phyloP scores from a whole-genome alignment of 2,888 invertebrate species.

The Hirtodrosophila confusa region DNA sequence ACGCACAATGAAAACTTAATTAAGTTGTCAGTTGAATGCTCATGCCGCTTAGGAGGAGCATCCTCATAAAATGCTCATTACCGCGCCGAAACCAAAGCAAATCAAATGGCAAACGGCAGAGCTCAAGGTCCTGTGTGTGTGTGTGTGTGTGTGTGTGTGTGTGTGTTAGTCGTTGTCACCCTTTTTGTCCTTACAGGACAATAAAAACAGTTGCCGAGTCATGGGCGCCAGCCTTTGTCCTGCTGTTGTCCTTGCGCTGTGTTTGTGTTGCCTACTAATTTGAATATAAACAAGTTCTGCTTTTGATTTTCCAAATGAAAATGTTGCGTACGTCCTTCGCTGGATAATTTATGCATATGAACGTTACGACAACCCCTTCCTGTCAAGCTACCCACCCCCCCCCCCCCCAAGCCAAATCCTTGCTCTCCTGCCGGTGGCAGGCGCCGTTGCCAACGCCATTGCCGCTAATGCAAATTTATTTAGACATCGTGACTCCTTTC shows the following conservation, averaged over 20 bases:
- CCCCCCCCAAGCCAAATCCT: slow-evolving; percentile 22
- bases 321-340: slow-evolving; percentile 60
- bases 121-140: slow-evolving; percentile 61
- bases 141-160: slow-evolving; percentile 37
- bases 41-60: slow-evolving; percentile 39
- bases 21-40: slow-evolving; percentile 67
- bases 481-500: slow-evolving; percentile 60
- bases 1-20: slow-evolving; percentile 76
- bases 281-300: slow-evolving; percentile 78
- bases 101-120: slow-evolving; percentile 53
- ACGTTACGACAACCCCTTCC: slow-evolving; percentile 35
- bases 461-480: slow-evolving; percentile 75
- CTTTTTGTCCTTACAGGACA: slow-evolving; percentile 49
- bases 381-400: slow-evolving; percentile 15
- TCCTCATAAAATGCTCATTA: slow-evolving; percentile 77
- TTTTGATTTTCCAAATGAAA: slow-evolving; percentile 68
- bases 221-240: slow-evolving; percentile 21
- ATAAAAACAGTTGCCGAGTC: slow-evolving; percentile 47
- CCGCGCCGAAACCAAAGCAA: slow-evolving; percentile 62
- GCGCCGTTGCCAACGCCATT: slow-evolving; percentile 24
- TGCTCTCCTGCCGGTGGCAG: slow-evolving; percentile 11
- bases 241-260: slow-evolving; percentile 19
- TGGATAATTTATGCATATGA: slow-evolving; percentile 73
- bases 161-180: slow-evolving; percentile 45
- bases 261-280: slow-evolving; percentile 77